These are phyloP conservation scores for Hemicordylus capensis DNA, from an alignment of 2,113 vertebrate species.

Conservation along the genomic window DNA sequence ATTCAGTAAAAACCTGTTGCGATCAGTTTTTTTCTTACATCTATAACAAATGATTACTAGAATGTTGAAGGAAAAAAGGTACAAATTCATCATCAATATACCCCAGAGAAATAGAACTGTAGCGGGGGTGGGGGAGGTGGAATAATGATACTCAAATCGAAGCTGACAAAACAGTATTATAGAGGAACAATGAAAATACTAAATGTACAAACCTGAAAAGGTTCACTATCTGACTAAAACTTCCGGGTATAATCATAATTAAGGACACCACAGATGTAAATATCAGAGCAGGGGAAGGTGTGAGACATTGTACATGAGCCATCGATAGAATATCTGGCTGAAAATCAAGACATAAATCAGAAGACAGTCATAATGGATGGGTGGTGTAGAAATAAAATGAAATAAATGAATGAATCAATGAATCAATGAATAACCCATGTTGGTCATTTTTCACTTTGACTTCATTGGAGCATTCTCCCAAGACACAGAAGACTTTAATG, in stretches of 20 bases:
- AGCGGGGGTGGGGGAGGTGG: too few species aligned
- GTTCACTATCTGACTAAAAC: constrained; percentile 86
- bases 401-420: too few species aligned
- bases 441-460: background rate
- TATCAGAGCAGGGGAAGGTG: constrained; percentile 85
- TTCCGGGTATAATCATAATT: constrained; percentile 82
- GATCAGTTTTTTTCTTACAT: too few species aligned
- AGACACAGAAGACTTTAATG: background rate
- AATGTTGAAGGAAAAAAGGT: too few species aligned
- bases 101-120: background rate
- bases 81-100: too few species aligned
- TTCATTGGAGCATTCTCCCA: constrained; percentile 17
- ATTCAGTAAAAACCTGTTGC: too few species aligned
- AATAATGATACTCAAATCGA: background rate
- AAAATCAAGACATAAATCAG: constrained; percentile 35
- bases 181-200: background rate
- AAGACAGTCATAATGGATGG: background rate
- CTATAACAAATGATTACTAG: too few species aligned
- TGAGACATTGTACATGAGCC: constrained; percentile 82
- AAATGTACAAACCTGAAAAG: constrained; percentile 80
- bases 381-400: too few species aligned
- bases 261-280: constrained; percentile 83
- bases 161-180: background rate
- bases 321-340: constrained; percentile 88
- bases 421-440: background rate